Percentiles rank a stretch among this genome's conserved stretches.
These are phyloP conservation scores for Dilophus febrilis DNA, from an alignment of 2,888 invertebrate genomes.

Conservation along the genomic window DNA sequence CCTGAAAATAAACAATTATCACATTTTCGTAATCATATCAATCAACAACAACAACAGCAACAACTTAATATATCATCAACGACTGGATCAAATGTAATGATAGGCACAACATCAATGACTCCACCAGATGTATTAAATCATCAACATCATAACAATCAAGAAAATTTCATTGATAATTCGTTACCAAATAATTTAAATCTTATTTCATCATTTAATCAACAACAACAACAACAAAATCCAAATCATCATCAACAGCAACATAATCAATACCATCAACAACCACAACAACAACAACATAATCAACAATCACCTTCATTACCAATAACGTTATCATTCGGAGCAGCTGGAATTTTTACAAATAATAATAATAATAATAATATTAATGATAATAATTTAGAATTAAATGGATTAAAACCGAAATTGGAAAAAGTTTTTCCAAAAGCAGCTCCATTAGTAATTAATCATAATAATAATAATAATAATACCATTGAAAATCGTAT, in stretches of 20 bases:
- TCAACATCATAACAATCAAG: conserved; percentile 10
- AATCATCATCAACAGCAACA: conserved; percentile 21
- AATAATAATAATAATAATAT: conserved; percentile 1
- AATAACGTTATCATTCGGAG: too few species aligned
- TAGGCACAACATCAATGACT: conserved; percentile 6
- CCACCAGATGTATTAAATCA: conserved; percentile 6
- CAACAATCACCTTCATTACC: too few species aligned
- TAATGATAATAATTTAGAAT: conserved; percentile 5
- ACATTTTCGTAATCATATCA: conserved; percentile 4
- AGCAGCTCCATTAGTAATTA: neutral
- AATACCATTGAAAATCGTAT: neutral
- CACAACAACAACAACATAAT: too few species aligned
- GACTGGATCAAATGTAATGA: conserved; percentile 16
- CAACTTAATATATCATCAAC: conserved; percentile 6
- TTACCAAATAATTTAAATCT: conserved; percentile 12
- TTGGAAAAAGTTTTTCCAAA: conserved; percentile 7
- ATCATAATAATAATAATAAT: conserved; percentile 2
- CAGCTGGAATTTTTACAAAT: neutral
- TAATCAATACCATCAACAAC: conserved; percentile 3
- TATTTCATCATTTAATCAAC: too few species aligned
- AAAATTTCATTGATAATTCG: too few species aligned
- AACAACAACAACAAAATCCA: conserved; percentile 12
- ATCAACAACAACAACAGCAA: conserved; percentile 3
- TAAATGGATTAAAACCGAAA: conserved; percentile 7
- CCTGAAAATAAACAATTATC: conserved; percentile 11